Percentiles rank a stretch among this genome's conserved stretches.
Conservation (phyloP, 2,113 vertebrate genomes). For the Vimba vimba region DNA sequence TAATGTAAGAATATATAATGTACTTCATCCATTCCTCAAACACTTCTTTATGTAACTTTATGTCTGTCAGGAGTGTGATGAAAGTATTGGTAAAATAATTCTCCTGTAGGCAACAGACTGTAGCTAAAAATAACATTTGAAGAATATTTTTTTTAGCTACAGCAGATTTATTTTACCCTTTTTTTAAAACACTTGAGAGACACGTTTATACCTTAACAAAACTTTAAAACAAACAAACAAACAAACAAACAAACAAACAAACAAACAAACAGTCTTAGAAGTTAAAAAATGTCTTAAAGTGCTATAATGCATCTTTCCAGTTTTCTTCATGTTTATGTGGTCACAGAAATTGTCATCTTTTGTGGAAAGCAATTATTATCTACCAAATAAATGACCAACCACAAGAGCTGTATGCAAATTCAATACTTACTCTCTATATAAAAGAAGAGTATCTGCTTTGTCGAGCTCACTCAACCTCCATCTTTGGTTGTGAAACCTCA, state of each 20-base stretch:
- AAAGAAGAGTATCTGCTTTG: too few relatives aligned
- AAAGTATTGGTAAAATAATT: too few relatives aligned
- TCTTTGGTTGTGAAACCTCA: slow-evolving; percentile 19
- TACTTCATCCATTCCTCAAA: too few relatives aligned
- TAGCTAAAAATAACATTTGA: too few relatives aligned
- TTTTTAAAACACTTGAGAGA: background rate
- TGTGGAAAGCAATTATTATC: background rate
- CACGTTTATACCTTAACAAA: background rate
- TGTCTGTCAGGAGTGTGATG: too few relatives aligned
- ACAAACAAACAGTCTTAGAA: too few relatives aligned
- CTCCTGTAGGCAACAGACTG: too few relatives aligned
- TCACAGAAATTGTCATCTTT: background rate
- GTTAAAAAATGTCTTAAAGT: background rate
- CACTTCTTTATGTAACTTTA: too few relatives aligned
- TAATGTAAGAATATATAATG: too few relatives aligned
- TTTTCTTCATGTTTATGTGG: background rate
- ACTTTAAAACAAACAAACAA: too few relatives aligned
- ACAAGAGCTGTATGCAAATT: slow-evolving; percentile 10
- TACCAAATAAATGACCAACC: background rate
- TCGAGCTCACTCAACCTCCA: slow-evolving; percentile 11
- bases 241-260: too few relatives aligned
- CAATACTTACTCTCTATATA: background rate
- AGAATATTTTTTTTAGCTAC: background rate
- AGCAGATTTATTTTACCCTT: background rate
- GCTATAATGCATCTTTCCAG: background rate